A percentile compares a stretch with the other conserved stretches of the same genome.
phyloP scores from a whole-genome alignment of 2,888 invertebrate genomes.

The Drosophila meridionalis region DNA sequence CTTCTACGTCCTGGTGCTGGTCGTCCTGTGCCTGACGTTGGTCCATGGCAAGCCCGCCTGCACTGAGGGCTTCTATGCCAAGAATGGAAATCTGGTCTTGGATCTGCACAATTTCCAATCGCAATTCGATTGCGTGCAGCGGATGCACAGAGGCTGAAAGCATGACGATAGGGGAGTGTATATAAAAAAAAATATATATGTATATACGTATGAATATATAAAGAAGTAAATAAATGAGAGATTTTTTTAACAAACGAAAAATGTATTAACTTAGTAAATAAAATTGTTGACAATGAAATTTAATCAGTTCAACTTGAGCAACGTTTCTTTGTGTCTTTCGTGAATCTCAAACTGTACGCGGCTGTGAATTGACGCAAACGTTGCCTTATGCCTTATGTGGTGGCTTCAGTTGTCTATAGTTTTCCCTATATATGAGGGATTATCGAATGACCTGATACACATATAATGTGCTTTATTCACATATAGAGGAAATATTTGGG shows the following conservation, averaged over 20 bases:
- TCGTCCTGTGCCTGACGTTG: background rate
- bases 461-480: background rate
- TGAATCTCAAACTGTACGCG: background rate
- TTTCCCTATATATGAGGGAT: background rate
- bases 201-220: background rate
- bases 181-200: background rate
- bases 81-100: conserved; percentile 50
- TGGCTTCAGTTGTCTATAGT: background rate
- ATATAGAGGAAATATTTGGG: background rate
- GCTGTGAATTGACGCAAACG: background rate
- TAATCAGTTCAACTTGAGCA: background rate
- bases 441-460: background rate
- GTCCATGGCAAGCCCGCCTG: conserved; percentile 28
- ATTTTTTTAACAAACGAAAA: background rate
- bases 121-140: conserved; percentile 47
- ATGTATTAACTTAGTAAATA: background rate
- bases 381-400: background rate
- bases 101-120: conserved; percentile 33
- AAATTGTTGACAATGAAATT: background rate
- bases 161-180: background rate
- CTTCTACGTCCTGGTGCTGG: background rate
- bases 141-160: conserved; percentile 32
- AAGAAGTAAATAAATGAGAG: conserved; percentile 9
- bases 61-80: conserved; percentile 39
- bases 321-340: background rate